Evolutionary conservation across 2,888 invertebrate genomes (phyloP).

Genomic region (Chorisops tibialis): DNA sequence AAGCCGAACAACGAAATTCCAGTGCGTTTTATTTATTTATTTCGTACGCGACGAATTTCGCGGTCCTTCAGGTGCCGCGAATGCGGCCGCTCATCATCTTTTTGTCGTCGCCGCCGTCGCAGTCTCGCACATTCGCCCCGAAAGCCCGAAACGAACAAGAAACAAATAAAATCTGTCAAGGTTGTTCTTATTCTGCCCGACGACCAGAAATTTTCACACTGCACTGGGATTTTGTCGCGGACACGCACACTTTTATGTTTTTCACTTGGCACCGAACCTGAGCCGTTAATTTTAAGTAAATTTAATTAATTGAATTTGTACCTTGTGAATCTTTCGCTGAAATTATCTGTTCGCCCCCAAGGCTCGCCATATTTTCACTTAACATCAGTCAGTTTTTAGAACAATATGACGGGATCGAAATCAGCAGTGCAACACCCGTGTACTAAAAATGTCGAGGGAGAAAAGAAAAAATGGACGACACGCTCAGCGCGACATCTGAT

Average conservation of each 20-base stretch:
- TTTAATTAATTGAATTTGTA: conserved; percentile 42
- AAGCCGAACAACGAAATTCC: background rate
- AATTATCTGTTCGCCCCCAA: conserved; percentile 53
- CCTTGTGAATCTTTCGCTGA: conserved; percentile 50
- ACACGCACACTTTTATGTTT: conserved; percentile 19
- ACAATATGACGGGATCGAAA: conserved; percentile 41
- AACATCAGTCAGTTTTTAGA: conserved; percentile 47
- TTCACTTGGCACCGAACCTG: conserved; percentile 2
- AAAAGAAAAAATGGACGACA: background rate
- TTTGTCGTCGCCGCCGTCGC: background rate
- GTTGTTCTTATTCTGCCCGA: conserved; percentile 42
- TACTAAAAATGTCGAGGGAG: conserved; percentile 30
- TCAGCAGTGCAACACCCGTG: conserved; percentile 39
- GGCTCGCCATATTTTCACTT: conserved; percentile 53
- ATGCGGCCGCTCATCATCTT: background rate
- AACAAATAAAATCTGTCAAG: conserved; percentile 36
- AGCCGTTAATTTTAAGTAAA: conserved; percentile 7
- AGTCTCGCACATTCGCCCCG: background rate
- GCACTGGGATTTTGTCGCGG: background rate
- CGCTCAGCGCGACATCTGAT: conserved; percentile 2
- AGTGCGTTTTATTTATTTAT: too few species aligned
- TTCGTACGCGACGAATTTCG: background rate
- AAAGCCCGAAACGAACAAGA: conserved; percentile 6
- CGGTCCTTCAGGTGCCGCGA: background rate
- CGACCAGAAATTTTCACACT: conserved; percentile 26